Conservation (phyloP, 2,113 vertebrate species). For the Tachuris rubrigastra region DNA sequence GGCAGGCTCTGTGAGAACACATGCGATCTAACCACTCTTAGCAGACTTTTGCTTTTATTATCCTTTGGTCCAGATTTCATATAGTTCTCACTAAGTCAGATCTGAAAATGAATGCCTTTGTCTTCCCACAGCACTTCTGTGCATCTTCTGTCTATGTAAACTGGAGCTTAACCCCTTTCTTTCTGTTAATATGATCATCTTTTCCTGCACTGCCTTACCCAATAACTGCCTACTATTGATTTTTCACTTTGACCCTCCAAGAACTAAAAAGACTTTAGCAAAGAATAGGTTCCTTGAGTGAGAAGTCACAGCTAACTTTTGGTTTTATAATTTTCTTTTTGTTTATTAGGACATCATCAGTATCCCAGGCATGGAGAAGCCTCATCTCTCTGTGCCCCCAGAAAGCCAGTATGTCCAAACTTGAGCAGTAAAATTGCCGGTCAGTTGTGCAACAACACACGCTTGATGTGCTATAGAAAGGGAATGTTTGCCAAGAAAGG, state of each 20-base stretch:
- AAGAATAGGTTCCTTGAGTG: background rate
- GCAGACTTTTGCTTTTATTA: constrained; percentile 1
- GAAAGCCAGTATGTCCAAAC: background rate
- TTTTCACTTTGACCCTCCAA: background rate
- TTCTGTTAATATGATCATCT: background rate
- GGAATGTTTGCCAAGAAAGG: background rate
- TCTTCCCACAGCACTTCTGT: constrained; percentile 15
- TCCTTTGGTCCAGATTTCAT: background rate
- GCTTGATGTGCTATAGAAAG: background rate
- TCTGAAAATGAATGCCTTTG: constrained; percentile 2
- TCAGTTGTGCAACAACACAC: background rate
- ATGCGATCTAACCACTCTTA: background rate
- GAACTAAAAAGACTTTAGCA: background rate
- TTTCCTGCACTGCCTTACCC: background rate
- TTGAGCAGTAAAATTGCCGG: background rate
- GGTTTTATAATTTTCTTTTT: background rate
- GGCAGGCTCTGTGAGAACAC: background rate
- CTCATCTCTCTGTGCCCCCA: background rate
- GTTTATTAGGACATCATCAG: background rate
- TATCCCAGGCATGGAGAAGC: background rate
- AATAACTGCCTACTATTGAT: background rate
- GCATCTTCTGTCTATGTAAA: background rate
- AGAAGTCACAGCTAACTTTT: background rate
- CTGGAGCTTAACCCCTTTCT: background rate
- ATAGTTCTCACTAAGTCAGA: background rate